Percentiles rank a stretch among this genome's conserved stretches.
These are phyloP conservation scores for Proteles cristata DNA, from an alignment of 2,113 vertebrate species.

Conservation along the genomic window DNA sequence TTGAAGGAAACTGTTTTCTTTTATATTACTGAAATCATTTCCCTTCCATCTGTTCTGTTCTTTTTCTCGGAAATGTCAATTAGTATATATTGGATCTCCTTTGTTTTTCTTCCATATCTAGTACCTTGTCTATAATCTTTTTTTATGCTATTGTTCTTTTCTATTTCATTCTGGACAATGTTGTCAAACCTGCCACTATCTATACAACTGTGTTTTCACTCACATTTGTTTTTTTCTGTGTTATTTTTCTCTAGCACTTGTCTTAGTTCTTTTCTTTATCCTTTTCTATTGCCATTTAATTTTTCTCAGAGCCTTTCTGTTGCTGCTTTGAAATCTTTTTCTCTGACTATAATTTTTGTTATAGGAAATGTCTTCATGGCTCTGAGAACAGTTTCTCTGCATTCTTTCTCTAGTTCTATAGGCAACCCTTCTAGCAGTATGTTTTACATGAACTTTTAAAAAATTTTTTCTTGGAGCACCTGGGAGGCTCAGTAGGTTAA, in stretches of 20 bases:
- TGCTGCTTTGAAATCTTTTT: conserved; percentile 47
- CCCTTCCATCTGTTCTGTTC: conserved; percentile 52
- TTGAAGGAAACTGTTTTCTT: conserved; percentile 12
- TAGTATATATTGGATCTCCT: neutral
- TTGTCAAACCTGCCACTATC: conserved; percentile 3
- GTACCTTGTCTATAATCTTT: conserved; percentile 51
- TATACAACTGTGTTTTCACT: neutral
- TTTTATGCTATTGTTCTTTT: conserved; percentile 16
- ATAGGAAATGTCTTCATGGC: neutral
- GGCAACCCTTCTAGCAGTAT: neutral
- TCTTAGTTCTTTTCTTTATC: neutral
- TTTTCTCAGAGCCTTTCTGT: conserved; percentile 1
- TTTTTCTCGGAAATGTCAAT: conserved; percentile 55
- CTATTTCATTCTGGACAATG: conserved; percentile 35
- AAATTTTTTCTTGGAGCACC: too few relatives aligned
- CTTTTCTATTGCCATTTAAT: conserved; percentile 39
- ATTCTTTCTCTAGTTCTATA: neutral
- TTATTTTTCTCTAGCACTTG: neutral
- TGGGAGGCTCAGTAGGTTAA: too few relatives aligned
- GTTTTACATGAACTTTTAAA: neutral
- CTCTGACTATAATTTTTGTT: conserved; percentile 45
- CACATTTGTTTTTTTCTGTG: conserved; percentile 14
- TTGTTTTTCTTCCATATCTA: conserved; percentile 51
- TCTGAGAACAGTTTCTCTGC: neutral
- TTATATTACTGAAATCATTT: conserved; percentile 62